Evolutionary conservation across 2,888 invertebrate species (phyloP).

Genomic region (Spialia ferax): DNA sequence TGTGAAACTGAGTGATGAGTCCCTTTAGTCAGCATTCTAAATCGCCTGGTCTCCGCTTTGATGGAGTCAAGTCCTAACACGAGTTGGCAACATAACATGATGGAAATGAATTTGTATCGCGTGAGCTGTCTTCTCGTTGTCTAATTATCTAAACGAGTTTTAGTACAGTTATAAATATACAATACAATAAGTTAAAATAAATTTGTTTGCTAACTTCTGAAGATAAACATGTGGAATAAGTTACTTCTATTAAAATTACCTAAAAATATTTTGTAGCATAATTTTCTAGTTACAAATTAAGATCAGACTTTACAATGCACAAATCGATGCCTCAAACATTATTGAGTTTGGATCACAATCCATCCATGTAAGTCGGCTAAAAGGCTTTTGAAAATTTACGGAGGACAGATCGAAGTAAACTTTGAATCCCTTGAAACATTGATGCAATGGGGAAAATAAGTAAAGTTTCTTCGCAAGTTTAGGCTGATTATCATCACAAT

Average conservation of each 20-base stretch:
- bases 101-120: conserved; percentile 7
- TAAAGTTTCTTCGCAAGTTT: conserved; percentile 48
- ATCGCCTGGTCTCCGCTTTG: background rate
- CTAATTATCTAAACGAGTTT: conserved; percentile 7
- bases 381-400: conserved; percentile 16
- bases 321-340: too few relatives aligned
- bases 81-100: conserved; percentile 1
- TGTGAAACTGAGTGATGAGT: too few relatives aligned
- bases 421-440: conserved; percentile 35
- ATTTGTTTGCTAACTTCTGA: too few relatives aligned
- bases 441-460: conserved; percentile 24
- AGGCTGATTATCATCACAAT: conserved; percentile 29
- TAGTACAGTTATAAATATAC: conserved; percentile 6
- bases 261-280: too few relatives aligned
- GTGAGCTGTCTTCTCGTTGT: conserved; percentile 5
- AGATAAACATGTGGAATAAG: too few relatives aligned
- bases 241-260: too few relatives aligned
- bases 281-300: too few relatives aligned
- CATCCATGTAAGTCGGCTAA: too few relatives aligned
- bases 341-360: too few relatives aligned
- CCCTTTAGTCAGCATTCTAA: too few relatives aligned
- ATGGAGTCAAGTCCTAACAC: background rate
- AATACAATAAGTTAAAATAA: background rate
- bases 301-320: too few relatives aligned
- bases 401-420: conserved; percentile 5